Conservation (phyloP, 2,797 vertebrate genomes). For the Myotis daubentonii region DNA sequence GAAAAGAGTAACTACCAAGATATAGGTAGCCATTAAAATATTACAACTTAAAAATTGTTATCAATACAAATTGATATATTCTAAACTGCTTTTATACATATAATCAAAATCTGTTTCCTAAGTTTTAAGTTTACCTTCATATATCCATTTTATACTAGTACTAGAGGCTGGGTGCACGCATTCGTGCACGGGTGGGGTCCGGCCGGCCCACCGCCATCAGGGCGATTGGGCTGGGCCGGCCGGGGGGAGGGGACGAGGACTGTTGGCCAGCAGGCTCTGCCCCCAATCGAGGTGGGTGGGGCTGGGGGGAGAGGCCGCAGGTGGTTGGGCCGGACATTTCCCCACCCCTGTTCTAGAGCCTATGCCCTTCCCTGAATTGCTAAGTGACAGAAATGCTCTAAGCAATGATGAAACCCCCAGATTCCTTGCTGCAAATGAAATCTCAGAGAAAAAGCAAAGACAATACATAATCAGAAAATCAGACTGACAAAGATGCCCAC, state of each 20-base stretch:
- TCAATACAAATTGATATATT: slow-evolving; percentile 17
- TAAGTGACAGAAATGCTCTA: not conserved
- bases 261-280: no score
- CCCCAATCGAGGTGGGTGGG: no score
- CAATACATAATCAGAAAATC: not conserved
- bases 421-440: not conserved
- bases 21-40: slow-evolving; percentile 18
- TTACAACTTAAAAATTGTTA: not conserved
- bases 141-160: not conserved
- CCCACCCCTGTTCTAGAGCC: not conserved
- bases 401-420: not conserved
- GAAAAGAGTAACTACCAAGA: not conserved
- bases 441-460: not conserved
- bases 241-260: no score
- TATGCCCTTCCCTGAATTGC: not conserved
- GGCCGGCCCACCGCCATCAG: no score
- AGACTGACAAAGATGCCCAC: not conserved
- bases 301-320: no score
- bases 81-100: not conserved
- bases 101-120: not conserved
- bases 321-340: no score
- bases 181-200: no score
- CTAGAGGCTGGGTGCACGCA: no score
- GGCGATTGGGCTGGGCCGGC: no score
- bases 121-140: not conserved